These are phyloP conservation scores for Frankliniella intonsa DNA, from an alignment of 2,888 invertebrate species.

Conservation along the genomic window DNA sequence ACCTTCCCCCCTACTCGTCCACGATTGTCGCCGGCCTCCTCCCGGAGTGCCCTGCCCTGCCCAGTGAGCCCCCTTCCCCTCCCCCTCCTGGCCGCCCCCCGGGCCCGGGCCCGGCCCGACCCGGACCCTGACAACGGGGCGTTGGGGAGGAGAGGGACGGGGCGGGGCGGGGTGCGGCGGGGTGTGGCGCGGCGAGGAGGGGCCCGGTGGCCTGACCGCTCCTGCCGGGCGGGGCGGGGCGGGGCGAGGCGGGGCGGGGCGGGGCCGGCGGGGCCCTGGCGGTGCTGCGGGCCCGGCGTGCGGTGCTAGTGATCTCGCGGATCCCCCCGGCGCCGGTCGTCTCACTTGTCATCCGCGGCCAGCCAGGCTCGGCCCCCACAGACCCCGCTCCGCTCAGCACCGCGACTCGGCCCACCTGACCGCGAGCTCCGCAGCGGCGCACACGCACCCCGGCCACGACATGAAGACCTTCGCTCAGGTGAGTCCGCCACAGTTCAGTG, in stretches of 20 bases:
- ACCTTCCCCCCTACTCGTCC: too few species aligned
- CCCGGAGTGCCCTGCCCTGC: not conserved
- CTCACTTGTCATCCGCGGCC: not conserved
- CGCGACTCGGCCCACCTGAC: not conserved
- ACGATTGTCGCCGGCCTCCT: too few species aligned
- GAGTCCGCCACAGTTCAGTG: not conserved
- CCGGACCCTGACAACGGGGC: constrained; percentile 15
- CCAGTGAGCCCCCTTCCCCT: not conserved
- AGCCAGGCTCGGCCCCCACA: too few species aligned
- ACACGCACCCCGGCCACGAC: not conserved
- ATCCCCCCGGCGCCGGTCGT: not conserved
- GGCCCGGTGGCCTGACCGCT: not conserved
- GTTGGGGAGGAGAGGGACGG: not conserved
- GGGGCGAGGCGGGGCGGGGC: not conserved
- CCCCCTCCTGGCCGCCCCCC: not conserved
- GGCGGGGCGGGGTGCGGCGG: not conserved
- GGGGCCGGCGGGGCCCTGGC: not conserved
- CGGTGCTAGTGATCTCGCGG: constrained; percentile 21
- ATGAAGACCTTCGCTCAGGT: constrained; percentile 1
- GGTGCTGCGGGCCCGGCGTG: not conserved
- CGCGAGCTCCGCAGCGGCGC: not conserved
- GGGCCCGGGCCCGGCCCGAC: not conserved
- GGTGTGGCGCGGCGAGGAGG: not conserved
- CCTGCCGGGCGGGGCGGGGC: not conserved
- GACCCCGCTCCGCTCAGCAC: too few species aligned